Conservation (phyloP, 2,113 vertebrate species). For the Athene noctua region DNA sequence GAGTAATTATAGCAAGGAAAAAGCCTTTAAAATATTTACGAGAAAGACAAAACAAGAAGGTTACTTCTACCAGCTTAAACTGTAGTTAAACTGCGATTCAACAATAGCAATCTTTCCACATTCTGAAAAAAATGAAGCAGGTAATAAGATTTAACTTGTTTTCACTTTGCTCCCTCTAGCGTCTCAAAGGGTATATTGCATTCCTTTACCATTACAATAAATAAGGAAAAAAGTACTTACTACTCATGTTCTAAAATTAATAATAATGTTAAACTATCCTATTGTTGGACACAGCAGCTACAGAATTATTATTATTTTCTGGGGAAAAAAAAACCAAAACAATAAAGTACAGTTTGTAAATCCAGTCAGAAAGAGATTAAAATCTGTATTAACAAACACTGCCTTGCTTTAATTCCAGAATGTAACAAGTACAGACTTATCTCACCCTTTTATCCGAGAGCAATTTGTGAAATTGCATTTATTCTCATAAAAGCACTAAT, state of each 20-base stretch:
- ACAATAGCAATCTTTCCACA: accelerated
- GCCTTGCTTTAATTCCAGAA: background rate
- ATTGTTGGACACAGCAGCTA: background rate
- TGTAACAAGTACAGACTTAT: background rate
- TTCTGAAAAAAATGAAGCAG: background rate
- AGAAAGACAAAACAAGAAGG: background rate
- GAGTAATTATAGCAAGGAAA: background rate
- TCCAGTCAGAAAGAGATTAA: background rate
- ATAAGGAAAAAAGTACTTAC: accelerated
- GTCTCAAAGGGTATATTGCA: background rate
- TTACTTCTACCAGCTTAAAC: background rate
- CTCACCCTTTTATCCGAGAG: background rate
- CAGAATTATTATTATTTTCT: background rate
- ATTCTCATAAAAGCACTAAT: constrained; percentile 25
- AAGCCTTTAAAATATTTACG: background rate
- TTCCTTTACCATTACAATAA: accelerated
- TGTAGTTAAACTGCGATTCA: background rate
- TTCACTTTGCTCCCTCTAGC: background rate
- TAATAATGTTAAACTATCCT: background rate
- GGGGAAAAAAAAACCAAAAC: background rate
- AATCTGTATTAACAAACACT: background rate
- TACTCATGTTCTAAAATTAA: background rate
- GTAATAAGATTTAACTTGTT: accelerated
- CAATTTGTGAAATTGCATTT: constrained; percentile 38
- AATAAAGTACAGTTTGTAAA: background rate